A percentile compares a stretch with the other conserved stretches of the same genome.
These are phyloP conservation scores for Parnassius glacialis DNA, from an alignment of 2,888 invertebrate genomes.

Conservation along the genomic window DNA sequence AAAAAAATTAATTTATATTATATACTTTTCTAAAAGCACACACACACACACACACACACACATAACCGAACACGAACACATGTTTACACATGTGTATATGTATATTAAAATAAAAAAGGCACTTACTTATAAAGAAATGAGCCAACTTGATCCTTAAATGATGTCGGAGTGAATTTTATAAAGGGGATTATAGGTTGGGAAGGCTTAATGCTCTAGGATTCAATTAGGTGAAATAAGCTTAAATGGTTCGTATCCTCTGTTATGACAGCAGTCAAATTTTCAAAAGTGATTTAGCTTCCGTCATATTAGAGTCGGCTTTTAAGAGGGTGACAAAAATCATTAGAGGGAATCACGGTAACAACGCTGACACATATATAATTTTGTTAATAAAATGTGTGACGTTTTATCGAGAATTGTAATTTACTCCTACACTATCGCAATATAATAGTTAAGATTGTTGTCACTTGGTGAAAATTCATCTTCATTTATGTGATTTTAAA, in stretches of 20 bases:
- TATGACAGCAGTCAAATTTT: slow-evolving; percentile 77
- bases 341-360: slow-evolving; percentile 35
- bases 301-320: slow-evolving; percentile 43
- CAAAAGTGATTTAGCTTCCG: slow-evolving; percentile 58
- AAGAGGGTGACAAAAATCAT: slow-evolving; percentile 54
- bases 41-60: neutral
- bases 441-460: too few species aligned
- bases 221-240: slow-evolving; percentile 80
- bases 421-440: neutral
- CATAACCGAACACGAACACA: neutral
- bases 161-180: slow-evolving; percentile 73
- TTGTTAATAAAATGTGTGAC: slow-evolving; percentile 22
- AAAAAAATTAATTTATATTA: neutral
- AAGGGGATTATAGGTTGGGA: slow-evolving; percentile 74
- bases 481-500: too few species aligned
- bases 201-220: slow-evolving; percentile 76
- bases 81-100: neutral
- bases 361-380: slow-evolving; percentile 28
- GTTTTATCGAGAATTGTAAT: neutral
- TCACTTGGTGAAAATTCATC: too few species aligned
- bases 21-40: neutral
- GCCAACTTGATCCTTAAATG: slow-evolving; percentile 58
- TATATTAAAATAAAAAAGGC: slow-evolving; percentile 21
- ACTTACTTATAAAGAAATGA: slow-evolving; percentile 54
- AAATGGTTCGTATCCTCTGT: slow-evolving; percentile 76